phyloP scores from a whole-genome alignment of 2,797 vertebrate species.

The Hipposideros larvatus region DNA sequence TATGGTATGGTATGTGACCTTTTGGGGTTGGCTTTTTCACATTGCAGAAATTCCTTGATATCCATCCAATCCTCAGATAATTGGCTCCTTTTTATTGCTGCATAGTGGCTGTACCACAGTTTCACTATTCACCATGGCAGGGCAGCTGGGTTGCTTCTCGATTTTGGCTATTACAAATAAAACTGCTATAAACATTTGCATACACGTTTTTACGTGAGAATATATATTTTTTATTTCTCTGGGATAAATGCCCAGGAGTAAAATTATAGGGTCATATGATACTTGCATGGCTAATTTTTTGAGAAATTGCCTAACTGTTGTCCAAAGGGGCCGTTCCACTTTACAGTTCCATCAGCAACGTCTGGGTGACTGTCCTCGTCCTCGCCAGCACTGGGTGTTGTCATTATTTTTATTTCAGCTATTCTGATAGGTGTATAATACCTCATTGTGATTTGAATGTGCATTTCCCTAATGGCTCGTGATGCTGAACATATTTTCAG shows the following conservation, averaged over 20 bases:
- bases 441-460: neutral
- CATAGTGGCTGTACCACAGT: rapidly evolving
- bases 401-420: neutral
- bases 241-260: neutral
- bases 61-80: neutral
- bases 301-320: neutral
- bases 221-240: neutral
- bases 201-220: neutral
- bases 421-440: neutral
- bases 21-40: neutral
- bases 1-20: neutral
- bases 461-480: neutral
- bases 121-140: rapidly evolving
- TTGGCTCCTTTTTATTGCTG: neutral
- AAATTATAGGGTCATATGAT: neutral
- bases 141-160: neutral
- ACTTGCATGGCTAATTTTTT: neutral
- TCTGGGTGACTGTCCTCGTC: neutral
- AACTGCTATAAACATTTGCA: neutral
- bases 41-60: neutral
- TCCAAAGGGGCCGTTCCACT: neutral
- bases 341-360: neutral
- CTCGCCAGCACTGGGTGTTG: neutral
- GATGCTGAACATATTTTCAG: neutral
- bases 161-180: neutral